Conservation (phyloP, 2,888 invertebrate genomes). For the Arge pagana region DNA sequence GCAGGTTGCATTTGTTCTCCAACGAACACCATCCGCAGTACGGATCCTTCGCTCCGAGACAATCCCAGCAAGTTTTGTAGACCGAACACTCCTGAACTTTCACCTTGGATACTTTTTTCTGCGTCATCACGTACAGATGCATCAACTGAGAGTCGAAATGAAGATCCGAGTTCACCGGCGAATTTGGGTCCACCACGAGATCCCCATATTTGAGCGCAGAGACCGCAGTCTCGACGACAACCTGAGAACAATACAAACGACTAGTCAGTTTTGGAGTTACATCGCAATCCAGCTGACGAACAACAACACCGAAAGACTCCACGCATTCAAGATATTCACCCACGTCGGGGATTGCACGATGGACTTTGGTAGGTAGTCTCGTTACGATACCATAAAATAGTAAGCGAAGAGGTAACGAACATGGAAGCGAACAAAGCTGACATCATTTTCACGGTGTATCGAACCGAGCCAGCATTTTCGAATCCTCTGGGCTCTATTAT, state of each 20-base stretch:
- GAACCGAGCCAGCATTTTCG: too few species aligned
- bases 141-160: constrained; percentile 88
- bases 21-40: constrained; percentile 98
- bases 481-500: too few species aligned
- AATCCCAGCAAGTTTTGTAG: constrained; percentile 88
- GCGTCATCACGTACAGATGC: constrained; percentile 94
- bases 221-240: constrained; percentile 85
- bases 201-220: constrained; percentile 91
- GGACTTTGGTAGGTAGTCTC: too few species aligned
- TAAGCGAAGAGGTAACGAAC: too few species aligned
- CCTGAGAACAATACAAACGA: constrained; percentile 66
- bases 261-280: too few species aligned
- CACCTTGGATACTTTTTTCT: constrained; percentile 89
- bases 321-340: too few species aligned
- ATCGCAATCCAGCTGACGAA: too few species aligned
- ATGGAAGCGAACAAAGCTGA: too few species aligned
- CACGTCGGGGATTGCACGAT: too few species aligned
- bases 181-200: constrained; percentile 80
- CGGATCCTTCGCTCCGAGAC: constrained; percentile 92
- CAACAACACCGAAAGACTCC: too few species aligned
- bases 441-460: too few species aligned
- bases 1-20: constrained; percentile 92
- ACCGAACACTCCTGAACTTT: constrained; percentile 93
- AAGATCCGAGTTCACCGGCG: constrained; percentile 86
- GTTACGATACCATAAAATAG: too few species aligned